Percentiles rank a stretch among this genome's conserved stretches.
phyloP scores from a whole-genome alignment of 2,888 invertebrate genomes.

The Actias luna region DNA sequence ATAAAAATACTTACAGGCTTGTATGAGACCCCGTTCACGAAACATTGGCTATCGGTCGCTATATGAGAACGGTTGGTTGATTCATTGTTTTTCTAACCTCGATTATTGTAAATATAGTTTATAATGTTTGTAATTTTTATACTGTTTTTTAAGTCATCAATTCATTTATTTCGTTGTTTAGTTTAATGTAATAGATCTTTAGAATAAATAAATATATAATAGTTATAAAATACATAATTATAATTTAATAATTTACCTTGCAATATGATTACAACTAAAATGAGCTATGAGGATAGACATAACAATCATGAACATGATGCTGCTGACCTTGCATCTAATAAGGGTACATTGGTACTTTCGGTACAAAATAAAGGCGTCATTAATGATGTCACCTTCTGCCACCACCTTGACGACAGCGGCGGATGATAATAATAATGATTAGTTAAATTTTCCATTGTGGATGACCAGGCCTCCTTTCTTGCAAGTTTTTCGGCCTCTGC shows the following conservation, averaged over 20 bases:
- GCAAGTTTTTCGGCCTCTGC: slow-evolving; percentile 46
- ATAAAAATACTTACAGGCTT: too few species aligned
- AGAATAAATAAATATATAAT: too few species aligned
- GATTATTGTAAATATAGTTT: too few species aligned
- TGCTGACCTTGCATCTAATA: slow-evolving; percentile 14
- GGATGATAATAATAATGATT: slow-evolving; percentile 45
- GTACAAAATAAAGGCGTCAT: slow-evolving; percentile 5
- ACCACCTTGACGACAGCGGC: slow-evolving; percentile 36
- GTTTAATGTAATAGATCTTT: too few species aligned
- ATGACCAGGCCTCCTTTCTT: slow-evolving; percentile 60
- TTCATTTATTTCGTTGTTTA: too few species aligned
- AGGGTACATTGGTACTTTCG: slow-evolving; percentile 7
- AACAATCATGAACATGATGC: slow-evolving; percentile 5
- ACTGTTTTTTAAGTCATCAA: too few species aligned
- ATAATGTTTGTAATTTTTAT: too few species aligned
- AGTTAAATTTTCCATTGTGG: slow-evolving; percentile 52
- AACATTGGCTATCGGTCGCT: too few species aligned
- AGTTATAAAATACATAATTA: not conserved
- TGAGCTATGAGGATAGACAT: slow-evolving; percentile 10
- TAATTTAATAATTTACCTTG: not conserved
- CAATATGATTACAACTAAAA: slow-evolving; percentile 12
- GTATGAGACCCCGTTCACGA: too few species aligned
- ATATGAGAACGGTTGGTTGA: too few species aligned
- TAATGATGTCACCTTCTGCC: slow-evolving; percentile 4
- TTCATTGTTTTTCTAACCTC: too few species aligned